phyloP scores from a whole-genome alignment of 2,797 vertebrate species.

The Notoglanidium macrostoma region DNA sequence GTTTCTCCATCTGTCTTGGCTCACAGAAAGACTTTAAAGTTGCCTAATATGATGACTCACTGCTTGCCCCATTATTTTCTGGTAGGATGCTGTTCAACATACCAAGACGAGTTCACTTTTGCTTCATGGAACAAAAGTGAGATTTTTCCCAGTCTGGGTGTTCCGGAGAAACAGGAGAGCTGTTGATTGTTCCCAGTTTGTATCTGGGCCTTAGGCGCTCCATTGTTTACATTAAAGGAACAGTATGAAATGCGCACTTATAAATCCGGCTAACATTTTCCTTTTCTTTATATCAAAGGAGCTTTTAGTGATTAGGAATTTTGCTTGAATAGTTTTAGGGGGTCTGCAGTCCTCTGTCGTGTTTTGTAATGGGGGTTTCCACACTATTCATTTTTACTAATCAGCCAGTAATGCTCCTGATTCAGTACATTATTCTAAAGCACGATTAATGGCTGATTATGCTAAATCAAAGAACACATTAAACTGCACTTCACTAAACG shows the following conservation, averaged over 20 bases:
- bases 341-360: not conserved
- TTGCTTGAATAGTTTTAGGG: not conserved
- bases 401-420: not conserved
- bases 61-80: slow-evolving; percentile 15
- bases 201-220: not conserved
- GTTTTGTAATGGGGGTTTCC: not conserved
- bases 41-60: slow-evolving; percentile 19
- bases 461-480: not conserved
- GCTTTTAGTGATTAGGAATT: not conserved
- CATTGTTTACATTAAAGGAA: not conserved
- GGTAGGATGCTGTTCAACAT: not conserved
- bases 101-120: not conserved
- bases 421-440: not conserved
- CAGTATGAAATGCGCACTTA: not conserved
- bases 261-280: not conserved
- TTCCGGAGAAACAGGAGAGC: not conserved
- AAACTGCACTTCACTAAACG: not conserved
- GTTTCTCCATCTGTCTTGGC: slow-evolving; percentile 18
- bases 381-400: not conserved
- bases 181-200: not conserved
- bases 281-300: not conserved
- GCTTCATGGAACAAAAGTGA: not conserved
- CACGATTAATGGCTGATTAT: not conserved
- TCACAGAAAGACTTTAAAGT: slow-evolving; percentile 27
- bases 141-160: not conserved